These are phyloP conservation scores for Anguilla rostrata DNA, from an alignment of 2,113 vertebrate genomes.

Conservation along the genomic window DNA sequence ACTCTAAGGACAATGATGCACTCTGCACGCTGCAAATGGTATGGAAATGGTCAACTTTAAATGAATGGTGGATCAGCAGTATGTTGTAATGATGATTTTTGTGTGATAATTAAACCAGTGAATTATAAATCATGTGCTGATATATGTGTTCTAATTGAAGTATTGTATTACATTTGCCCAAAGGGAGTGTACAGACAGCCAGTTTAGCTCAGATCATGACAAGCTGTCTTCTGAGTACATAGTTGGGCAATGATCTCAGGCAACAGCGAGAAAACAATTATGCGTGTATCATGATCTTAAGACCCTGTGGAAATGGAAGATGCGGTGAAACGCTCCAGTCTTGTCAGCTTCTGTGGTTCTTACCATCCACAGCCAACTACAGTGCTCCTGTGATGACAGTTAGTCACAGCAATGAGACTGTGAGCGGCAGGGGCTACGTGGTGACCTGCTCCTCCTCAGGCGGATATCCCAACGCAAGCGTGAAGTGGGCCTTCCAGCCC, in stretches of 20 bases:
- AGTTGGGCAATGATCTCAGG: too few relatives aligned
- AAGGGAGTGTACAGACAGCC: too few relatives aligned
- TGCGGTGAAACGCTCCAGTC: not conserved
- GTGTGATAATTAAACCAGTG: too few relatives aligned
- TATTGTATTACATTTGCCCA: too few relatives aligned
- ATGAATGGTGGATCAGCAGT: too few relatives aligned
- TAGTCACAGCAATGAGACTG: fast-evolving
- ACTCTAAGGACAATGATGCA: too few relatives aligned
- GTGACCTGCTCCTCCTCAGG: constrained; percentile 40
- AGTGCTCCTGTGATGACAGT: constrained; percentile 26
- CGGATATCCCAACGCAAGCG: constrained; percentile 16
- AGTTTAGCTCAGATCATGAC: too few relatives aligned
- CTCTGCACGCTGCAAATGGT: too few relatives aligned
- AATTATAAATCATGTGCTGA: too few relatives aligned
- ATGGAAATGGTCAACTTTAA: not conserved
- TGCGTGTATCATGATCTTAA: not conserved
- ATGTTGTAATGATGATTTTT: not conserved
- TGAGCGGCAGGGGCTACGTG: not conserved
- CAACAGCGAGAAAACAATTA: too few relatives aligned
- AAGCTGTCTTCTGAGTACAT: too few relatives aligned
- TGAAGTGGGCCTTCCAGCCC: not conserved
- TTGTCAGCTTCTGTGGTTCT: not conserved
- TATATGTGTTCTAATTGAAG: too few relatives aligned
- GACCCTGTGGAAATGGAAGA: not conserved
- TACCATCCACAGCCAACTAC: constrained; percentile 43